These are phyloP conservation scores for Tetranychus urticae DNA, from an alignment of 1,140 invertebrate genomes.

Conservation along the genomic window DNA sequence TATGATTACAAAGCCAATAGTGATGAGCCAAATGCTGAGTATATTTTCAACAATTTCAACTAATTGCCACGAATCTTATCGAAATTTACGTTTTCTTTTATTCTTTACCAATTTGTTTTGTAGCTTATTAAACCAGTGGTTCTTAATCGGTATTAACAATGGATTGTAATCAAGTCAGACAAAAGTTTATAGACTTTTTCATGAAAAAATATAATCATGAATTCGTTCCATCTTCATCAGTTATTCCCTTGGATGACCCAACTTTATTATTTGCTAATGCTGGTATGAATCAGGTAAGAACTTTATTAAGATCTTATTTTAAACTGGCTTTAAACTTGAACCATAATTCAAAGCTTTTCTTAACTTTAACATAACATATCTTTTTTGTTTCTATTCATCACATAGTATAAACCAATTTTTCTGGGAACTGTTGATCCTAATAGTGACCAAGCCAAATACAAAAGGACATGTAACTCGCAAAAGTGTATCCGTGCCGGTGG, in stretches of 20 bases:
- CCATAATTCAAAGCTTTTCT: neutral
- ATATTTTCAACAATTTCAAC: no score
- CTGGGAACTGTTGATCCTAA: slow-evolving; percentile 84
- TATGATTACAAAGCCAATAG: no score
- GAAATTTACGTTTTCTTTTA: no score
- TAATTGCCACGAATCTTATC: no score
- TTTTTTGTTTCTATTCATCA: slow-evolving; percentile 8
- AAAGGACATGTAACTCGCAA: slow-evolving; percentile 49
- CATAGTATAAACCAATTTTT: slow-evolving; percentile 89
- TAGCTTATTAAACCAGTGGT: no score
- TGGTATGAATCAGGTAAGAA: slow-evolving; percentile 77
- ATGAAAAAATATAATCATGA: slow-evolving; percentile 52
- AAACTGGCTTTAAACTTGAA: neutral
- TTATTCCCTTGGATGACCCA: slow-evolving; percentile 91
- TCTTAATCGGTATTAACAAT: neutral
- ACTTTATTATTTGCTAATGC: slow-evolving; percentile 94
- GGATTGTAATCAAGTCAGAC: slow-evolving; percentile 38
- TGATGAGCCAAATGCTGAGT: no score
- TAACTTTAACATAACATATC: no score
- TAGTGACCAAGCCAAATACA: slow-evolving; percentile 54
- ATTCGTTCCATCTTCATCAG: slow-evolving; percentile 92
- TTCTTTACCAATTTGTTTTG: neutral
- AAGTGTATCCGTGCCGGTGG: slow-evolving; percentile 97
- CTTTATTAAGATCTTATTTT: neutral
- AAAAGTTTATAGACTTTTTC: slow-evolving; percentile 83